Base-by-base conservation (phyloP, 1,140 invertebrate genomes). In the Triops cancriformis region DNA sequence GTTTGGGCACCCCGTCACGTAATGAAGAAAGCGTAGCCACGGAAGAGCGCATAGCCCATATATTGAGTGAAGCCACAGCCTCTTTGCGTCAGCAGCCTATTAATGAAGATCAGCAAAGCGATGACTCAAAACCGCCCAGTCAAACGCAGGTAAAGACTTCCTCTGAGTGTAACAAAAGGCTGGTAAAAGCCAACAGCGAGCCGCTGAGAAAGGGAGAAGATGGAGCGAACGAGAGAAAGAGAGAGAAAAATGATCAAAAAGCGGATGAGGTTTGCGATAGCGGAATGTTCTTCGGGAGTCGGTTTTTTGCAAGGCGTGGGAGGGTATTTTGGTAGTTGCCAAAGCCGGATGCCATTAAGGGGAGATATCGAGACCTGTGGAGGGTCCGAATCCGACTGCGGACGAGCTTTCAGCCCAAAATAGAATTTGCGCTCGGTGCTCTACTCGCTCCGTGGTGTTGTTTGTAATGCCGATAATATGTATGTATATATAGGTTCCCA, bases 41-140 rank as follows among this genome's bases (percentile, higher is more conserved):
- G 42, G 96, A 98, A 82, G 96, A 98, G 82, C 89, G 96, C 77
- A 93, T 98, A 76, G 93, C 92, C 23, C 95, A 97, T 84, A 98
- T 98, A 82, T 89, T 98, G 14, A 94, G 89, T 82, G 96, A 98
- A 83, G 95, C 96, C 2, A 91, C 42, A 45, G 76, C 78, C 73
- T 75, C 75, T 26, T 73, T 79, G 28, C 74, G 78, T 18, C 75
- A 72, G 37, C 78, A 79, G 75, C 75, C 74, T 41, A 64, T 74
- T 72, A 73, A 77, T 37, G 85, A 89, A 88, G 51, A 64, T 64
- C 31, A 88, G 88, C 78, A 91, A 83, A 92, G 91, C 81, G 80
- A 77, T 43, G 91, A 92, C 82, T 94, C 92, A 81, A 93, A 93
- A 82, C 94, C 93, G 74, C 93, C 93, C 0, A 84, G 83, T 81